Percentiles rank a stretch among this genome's conserved stretches.
Conservation (phyloP, 2,888 invertebrate species). For the Perithous albicinctus region DNA sequence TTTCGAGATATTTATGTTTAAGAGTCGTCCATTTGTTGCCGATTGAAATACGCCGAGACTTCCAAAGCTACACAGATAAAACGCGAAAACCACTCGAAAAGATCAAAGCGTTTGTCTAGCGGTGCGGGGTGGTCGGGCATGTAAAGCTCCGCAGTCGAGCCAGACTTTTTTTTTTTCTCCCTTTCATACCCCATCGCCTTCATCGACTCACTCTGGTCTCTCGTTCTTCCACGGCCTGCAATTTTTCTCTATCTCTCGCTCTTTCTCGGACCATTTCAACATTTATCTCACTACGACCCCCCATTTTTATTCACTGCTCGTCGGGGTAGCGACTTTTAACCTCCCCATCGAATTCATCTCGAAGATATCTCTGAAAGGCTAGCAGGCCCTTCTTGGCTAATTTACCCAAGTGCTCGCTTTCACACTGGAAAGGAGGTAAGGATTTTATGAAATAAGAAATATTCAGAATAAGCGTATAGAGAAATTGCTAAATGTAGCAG, state of each 20-base stretch:
- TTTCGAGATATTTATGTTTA: too few species aligned
- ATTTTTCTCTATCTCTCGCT: not conserved
- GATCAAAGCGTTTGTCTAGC: slow-evolving; percentile 30
- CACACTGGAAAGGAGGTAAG: not conserved
- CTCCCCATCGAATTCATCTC: slow-evolving; percentile 10
- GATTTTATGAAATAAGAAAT: not conserved
- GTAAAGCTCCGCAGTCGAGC: slow-evolving; percentile 1
- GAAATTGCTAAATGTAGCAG: not conserved
- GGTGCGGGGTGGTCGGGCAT: not conserved
- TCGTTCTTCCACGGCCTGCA: not conserved
- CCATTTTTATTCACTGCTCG: slow-evolving; percentile 8
- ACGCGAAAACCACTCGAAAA: slow-evolving; percentile 29
- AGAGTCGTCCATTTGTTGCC: slow-evolving; percentile 1
- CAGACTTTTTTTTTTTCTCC: not conserved
- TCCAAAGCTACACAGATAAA: not conserved
- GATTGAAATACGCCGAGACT: not conserved
- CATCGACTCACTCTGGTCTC: slow-evolving; percentile 5
- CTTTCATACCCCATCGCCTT: not conserved
- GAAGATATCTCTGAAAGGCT: slow-evolving; percentile 10
- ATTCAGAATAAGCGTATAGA: not conserved
- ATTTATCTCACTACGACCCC: slow-evolving; percentile 11
- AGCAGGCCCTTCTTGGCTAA: slow-evolving; percentile 12
- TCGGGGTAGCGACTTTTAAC: slow-evolving; percentile 34
- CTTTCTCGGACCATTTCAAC: not conserved
- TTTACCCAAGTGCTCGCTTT: slow-evolving; percentile 17